A percentile compares a stretch with the other conserved stretches of the same genome.
These are phyloP conservation scores for Numenius arquata DNA, from an alignment of 2,113 vertebrate species.

Conservation along the genomic window DNA sequence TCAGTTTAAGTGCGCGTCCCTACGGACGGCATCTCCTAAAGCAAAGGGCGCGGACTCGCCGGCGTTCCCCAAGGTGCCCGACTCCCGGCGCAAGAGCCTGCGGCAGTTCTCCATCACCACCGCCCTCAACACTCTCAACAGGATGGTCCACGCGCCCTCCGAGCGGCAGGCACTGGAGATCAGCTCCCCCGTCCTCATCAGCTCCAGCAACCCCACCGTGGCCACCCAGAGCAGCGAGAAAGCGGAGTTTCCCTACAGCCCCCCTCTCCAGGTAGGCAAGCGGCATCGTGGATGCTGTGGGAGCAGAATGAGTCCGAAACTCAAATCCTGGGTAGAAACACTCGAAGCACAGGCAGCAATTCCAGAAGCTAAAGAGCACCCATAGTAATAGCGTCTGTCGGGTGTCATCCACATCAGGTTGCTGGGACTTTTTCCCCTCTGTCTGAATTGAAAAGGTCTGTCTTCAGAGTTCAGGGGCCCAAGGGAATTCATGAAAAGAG, in stretches of 20 bases:
- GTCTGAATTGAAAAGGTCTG: neutral
- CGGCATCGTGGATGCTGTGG: accelerated
- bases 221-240: conserved; percentile 65
- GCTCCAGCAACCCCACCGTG: conserved; percentile 78
- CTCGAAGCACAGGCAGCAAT: neutral
- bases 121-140: conserved; percentile 78
- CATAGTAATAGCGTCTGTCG: accelerated
- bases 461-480: neutral
- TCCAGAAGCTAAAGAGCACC: conserved; percentile 2
- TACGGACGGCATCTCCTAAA: conserved; percentile 61
- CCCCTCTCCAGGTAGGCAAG: conserved; percentile 77
- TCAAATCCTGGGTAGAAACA: neutral
- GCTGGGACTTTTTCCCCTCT: neutral
- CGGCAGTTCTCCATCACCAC: conserved; percentile 78
- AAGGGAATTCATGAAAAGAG: neutral
- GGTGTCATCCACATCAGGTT: neutral
- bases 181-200: conserved; percentile 76
- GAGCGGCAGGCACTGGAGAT: conserved; percentile 68
- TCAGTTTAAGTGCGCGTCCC: conserved; percentile 13
- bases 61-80: conserved; percentile 64
- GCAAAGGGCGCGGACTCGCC: neutral
- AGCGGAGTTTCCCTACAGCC: conserved; percentile 45
- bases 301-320: accelerated
- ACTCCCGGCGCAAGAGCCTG: conserved; percentile 71
- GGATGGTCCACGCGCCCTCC: conserved; percentile 68